Conservation (phyloP, 2,888 invertebrate species). For the Formica aserva region DNA sequence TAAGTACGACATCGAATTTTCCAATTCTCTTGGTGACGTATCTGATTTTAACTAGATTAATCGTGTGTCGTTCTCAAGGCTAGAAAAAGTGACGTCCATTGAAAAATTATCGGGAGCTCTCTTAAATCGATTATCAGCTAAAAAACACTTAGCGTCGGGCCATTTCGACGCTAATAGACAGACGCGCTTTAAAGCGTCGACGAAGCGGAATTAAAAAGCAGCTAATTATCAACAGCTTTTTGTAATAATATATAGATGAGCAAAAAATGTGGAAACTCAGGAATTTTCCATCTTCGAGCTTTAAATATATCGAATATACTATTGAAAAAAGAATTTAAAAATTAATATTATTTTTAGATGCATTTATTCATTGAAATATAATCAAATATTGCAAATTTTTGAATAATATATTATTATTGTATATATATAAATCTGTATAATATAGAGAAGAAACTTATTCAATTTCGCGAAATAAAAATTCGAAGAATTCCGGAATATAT, state of each 20-base stretch:
- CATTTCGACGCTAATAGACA: constrained; percentile 37
- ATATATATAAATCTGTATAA: not conserved
- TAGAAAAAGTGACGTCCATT: constrained; percentile 24
- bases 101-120: constrained; percentile 39
- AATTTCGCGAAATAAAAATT: not conserved
- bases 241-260: constrained; percentile 1
- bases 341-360: not conserved
- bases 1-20: not conserved
- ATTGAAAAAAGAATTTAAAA: not conserved
- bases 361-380: not conserved
- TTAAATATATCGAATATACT: not conserved
- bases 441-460: not conserved
- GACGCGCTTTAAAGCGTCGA: not conserved
- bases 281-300: not conserved
- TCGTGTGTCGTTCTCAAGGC: constrained; percentile 25
- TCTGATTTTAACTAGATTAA: constrained; percentile 12
- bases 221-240: constrained; percentile 39
- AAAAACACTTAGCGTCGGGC: constrained; percentile 42
- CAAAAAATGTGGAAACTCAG: not conserved
- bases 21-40: constrained; percentile 10
- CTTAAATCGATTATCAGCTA: constrained; percentile 43
- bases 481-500: not conserved
- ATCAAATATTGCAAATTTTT: not conserved
- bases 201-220: constrained; percentile 7
- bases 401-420: not conserved